phyloP scores from a whole-genome alignment of 2,113 vertebrate species.

The Chunga burmeisteri region DNA sequence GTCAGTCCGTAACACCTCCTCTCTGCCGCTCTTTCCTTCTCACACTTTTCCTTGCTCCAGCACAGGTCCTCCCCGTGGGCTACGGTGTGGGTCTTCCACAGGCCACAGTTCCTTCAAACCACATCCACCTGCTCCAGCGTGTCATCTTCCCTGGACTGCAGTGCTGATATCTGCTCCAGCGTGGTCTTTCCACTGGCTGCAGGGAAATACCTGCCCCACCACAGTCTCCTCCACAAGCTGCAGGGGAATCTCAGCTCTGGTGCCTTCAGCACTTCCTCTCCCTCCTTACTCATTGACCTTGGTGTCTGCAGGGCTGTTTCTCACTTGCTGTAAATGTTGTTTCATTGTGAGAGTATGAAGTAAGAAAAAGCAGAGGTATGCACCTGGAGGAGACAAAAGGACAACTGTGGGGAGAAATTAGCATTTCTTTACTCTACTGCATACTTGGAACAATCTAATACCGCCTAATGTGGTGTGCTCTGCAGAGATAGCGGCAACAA shows the following conservation, averaged over 20 bases:
- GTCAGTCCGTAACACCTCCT: neutral
- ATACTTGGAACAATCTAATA: neutral
- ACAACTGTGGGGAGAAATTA: neutral
- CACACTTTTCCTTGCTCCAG: neutral
- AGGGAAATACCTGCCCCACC: neutral
- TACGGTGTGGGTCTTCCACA: neutral
- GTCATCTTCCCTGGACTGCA: neutral
- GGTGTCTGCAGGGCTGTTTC: neutral
- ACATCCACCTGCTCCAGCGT: fast-evolving
- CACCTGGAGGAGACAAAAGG: neutral
- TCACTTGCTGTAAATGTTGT: neutral
- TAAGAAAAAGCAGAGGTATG: neutral
- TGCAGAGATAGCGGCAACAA: neutral
- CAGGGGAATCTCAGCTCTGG: neutral
- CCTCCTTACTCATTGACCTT: neutral
- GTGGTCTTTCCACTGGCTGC: neutral
- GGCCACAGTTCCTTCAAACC: neutral
- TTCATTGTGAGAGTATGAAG: neutral
- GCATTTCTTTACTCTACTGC: neutral
- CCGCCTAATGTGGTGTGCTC: neutral
- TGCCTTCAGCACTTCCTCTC: neutral
- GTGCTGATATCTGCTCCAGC: neutral
- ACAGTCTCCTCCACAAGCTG: neutral
- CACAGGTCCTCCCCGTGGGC: fast-evolving
- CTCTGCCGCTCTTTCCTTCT: neutral